Evolutionary conservation across 1,140 invertebrate genomes (phyloP).

Genomic region (Penaeus vannamei): DNA sequence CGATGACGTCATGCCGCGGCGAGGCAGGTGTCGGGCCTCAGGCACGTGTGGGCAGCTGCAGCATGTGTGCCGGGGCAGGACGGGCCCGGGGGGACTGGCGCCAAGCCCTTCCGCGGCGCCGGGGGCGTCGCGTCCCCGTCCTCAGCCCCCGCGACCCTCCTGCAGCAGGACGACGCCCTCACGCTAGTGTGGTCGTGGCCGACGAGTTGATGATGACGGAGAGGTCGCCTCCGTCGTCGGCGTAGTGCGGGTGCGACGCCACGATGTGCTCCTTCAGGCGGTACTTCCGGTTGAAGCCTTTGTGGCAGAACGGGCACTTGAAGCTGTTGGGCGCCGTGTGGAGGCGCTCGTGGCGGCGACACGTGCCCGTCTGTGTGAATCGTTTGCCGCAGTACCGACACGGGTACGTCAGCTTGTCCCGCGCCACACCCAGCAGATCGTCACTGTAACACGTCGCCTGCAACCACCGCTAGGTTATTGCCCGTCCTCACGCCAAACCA

Average conservation of each 20-base stretch:
- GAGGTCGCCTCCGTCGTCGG: conserved; percentile 59
- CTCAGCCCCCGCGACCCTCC: conserved; percentile 29
- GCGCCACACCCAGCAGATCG: conserved; percentile 48
- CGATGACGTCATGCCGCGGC: conserved; percentile 2
- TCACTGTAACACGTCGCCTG: conserved; percentile 62
- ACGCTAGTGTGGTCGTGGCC: conserved; percentile 61
- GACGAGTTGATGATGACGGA: conserved; percentile 64
- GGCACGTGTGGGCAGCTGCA: not conserved
- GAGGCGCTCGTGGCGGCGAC: conserved; percentile 89
- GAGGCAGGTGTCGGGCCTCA: conserved; percentile 5
- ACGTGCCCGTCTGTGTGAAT: conserved; percentile 81
- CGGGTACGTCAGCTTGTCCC: conserved; percentile 70
- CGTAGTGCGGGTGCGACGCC: conserved; percentile 76
- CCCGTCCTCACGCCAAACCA: not conserved
- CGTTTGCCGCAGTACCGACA: conserved; percentile 83
- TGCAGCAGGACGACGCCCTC: conserved; percentile 44
- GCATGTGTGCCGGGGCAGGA: not conserved
- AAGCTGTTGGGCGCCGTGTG: conserved; percentile 85
- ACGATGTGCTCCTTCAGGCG: conserved; percentile 82
- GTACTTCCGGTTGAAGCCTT: conserved; percentile 88
- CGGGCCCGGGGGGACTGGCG: not conserved
- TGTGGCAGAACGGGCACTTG: conserved; percentile 85
- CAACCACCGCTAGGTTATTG: conserved; percentile 53
- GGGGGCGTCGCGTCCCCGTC: conserved; percentile 2
- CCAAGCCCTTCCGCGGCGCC: not conserved